A percentile compares a stretch with the other conserved stretches of the same genome.
Conservation (phyloP, 2,888 invertebrate species). For the Aplocera efformata region DNA sequence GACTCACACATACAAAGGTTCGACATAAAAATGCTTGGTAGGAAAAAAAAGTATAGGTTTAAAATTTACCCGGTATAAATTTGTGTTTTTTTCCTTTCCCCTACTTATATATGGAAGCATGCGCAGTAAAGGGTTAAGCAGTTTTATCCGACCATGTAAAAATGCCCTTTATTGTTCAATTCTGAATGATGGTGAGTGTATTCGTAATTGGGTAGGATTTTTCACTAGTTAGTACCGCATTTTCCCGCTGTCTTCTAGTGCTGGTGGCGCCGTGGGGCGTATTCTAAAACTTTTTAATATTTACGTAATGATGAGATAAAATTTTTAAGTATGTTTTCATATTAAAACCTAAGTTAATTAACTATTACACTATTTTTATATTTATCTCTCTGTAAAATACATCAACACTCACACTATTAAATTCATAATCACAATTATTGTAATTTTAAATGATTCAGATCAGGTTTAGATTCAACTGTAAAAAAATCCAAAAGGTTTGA, state of each 20-base stretch:
- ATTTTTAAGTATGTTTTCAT: neutral
- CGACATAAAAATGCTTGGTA: constrained; percentile 76
- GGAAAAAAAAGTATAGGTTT: constrained; percentile 80
- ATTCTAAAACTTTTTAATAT: constrained; percentile 32
- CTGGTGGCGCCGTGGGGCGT: constrained; percentile 29
- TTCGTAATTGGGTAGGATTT: constrained; percentile 35
- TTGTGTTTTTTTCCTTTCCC: constrained; percentile 77
- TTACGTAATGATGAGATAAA: too few relatives aligned
- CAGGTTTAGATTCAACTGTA: too few relatives aligned
- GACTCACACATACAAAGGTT: constrained; percentile 76
- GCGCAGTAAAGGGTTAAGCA: constrained; percentile 77
- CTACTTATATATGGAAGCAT: constrained; percentile 77
- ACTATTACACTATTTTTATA: neutral
- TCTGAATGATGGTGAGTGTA: constrained; percentile 1
- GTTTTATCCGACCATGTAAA: constrained; percentile 31
- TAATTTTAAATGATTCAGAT: too few relatives aligned
- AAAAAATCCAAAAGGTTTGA: too few relatives aligned
- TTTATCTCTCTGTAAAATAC: too few relatives aligned
- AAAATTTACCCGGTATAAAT: constrained; percentile 81
- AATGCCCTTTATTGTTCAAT: constrained; percentile 5
- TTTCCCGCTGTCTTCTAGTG: constrained; percentile 46
- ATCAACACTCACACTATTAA: too few relatives aligned
- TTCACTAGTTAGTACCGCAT: constrained; percentile 49
- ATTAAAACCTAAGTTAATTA: constrained; percentile 1
- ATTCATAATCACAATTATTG: too few relatives aligned